Evolutionary conservation across 2,888 invertebrate species (phyloP).

Genomic region (Drosophila meridiana): DNA sequence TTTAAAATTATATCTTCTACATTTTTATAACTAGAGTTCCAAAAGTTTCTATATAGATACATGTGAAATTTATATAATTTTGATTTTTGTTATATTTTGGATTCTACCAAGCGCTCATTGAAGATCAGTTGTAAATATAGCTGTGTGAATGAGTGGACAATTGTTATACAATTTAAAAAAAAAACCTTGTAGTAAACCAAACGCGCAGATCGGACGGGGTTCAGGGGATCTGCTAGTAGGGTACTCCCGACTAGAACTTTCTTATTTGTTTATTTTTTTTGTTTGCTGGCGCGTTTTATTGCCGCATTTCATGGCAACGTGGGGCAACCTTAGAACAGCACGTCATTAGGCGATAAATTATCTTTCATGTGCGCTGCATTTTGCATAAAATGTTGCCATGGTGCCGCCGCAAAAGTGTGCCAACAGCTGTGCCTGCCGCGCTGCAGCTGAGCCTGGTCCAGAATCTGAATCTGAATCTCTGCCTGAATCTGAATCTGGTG

Average conservation of each 20-base stretch:
- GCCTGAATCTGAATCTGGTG: slow-evolving; percentile 46
- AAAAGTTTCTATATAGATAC: too few species aligned
- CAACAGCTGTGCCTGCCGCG: slow-evolving; percentile 60
- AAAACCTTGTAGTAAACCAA: too few species aligned
- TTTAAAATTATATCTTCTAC: too few species aligned
- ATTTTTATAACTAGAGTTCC: too few species aligned
- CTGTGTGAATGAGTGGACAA: too few species aligned
- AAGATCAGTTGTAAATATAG: too few species aligned
- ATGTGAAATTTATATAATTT: too few species aligned
- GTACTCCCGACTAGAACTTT: not conserved
- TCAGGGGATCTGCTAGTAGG: too few species aligned
- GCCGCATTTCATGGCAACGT: slow-evolving; percentile 66
- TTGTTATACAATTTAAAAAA: too few species aligned
- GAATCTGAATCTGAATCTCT: slow-evolving; percentile 26
- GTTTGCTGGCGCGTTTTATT: slow-evolving; percentile 58
- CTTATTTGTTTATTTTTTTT: not conserved
- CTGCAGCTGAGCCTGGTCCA: slow-evolving; percentile 32
- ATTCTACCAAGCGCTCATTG: too few species aligned
- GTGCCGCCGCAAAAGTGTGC: slow-evolving; percentile 68
- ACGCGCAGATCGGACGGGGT: too few species aligned
- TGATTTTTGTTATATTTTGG: too few species aligned
- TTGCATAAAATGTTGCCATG: slow-evolving; percentile 71
- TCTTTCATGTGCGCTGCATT: slow-evolving; percentile 66
- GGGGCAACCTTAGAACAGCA: slow-evolving; percentile 75
- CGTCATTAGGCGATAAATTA: slow-evolving; percentile 81